phyloP scores from a whole-genome alignment of 53 echinoderm and acorn worm species.

The Arbacia lixula region DNA sequence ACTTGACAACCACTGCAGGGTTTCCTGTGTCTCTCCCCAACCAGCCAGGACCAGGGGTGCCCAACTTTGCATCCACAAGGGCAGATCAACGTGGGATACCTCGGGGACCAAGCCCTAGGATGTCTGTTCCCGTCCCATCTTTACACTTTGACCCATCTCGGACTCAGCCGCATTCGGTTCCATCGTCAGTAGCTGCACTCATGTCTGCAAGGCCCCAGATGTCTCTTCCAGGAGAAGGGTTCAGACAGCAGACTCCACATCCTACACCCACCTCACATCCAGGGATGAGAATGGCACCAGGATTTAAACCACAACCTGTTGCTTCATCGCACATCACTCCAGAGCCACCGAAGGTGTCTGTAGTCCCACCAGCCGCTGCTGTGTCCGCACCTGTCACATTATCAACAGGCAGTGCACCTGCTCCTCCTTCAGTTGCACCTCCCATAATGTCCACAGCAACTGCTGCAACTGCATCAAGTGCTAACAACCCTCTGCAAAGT shows the following conservation, averaged over 20 bases:
- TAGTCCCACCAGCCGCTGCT: neutral
- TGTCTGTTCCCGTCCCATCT: conserved; percentile 14
- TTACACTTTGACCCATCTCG: conserved; percentile 27
- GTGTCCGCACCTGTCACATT: neutral
- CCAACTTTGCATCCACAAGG: neutral
- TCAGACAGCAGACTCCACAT: conserved; percentile 8
- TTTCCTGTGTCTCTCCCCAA: conserved; percentile 52
- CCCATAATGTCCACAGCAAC: conserved; percentile 35
- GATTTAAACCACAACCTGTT: conserved; percentile 29
- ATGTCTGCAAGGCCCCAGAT: conserved; percentile 21
- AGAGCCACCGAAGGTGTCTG: conserved; percentile 12
- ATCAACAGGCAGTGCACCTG: conserved; percentile 9
- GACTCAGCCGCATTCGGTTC: conserved; percentile 10
- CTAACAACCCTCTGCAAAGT: too few species aligned
- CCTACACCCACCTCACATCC: neutral
- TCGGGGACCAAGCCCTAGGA: conserved; percentile 42
- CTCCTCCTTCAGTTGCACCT: neutral
- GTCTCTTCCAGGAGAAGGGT: conserved; percentile 4
- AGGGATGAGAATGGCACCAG: conserved; percentile 19
- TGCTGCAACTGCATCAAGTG: neutral
- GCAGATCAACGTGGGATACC: conserved; percentile 21
- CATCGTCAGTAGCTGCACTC: conserved; percentile 40
- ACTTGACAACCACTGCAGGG: conserved; percentile 43
- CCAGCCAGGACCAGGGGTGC: conserved; percentile 3
- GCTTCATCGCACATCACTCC: conserved; percentile 18